phyloP scores from a whole-genome alignment of 2,113 vertebrate species.

The Dicentrarchus labrax region DNA sequence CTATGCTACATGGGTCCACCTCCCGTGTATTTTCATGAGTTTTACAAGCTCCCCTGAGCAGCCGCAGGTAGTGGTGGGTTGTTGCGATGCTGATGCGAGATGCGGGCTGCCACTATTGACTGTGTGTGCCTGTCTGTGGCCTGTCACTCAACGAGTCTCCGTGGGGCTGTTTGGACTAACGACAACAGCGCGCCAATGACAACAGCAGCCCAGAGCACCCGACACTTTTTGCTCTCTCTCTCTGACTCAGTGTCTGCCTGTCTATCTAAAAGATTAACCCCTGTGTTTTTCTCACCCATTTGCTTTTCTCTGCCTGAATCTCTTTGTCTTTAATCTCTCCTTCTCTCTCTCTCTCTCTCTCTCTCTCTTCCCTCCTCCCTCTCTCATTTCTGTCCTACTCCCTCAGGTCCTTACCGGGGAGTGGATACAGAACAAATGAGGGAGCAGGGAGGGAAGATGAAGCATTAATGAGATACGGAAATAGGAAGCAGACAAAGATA shows the following conservation, averaged over 20 bases:
- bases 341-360: not conserved
- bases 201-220: conserved; percentile 64
- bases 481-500: conserved; percentile 21
- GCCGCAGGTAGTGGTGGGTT: conserved; percentile 40
- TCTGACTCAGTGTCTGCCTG: conserved; percentile 18
- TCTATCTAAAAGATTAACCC: conserved; percentile 33
- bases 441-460: conserved; percentile 19
- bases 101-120: conserved; percentile 78
- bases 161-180: conserved; percentile 77
- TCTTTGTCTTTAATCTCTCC: not conserved
- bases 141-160: conserved; percentile 73
- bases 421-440: conserved; percentile 22
- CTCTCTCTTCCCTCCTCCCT: not conserved
- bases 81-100: conserved; percentile 59
- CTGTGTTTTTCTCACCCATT: conserved; percentile 4
- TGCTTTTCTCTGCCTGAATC: not conserved
- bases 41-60: conserved; percentile 38
- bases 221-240: conserved; percentile 19
- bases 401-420: conserved; percentile 27
- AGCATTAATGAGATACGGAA: conserved; percentile 36
- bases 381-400: conserved; percentile 22
- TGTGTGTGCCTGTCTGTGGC: conserved; percentile 60
- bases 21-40: conserved; percentile 52
- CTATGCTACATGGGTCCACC: conserved; percentile 35
- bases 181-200: conserved; percentile 66